phyloP scores from a whole-genome alignment of 2,113 vertebrate species.

The Eretmochelys imbricata region DNA sequence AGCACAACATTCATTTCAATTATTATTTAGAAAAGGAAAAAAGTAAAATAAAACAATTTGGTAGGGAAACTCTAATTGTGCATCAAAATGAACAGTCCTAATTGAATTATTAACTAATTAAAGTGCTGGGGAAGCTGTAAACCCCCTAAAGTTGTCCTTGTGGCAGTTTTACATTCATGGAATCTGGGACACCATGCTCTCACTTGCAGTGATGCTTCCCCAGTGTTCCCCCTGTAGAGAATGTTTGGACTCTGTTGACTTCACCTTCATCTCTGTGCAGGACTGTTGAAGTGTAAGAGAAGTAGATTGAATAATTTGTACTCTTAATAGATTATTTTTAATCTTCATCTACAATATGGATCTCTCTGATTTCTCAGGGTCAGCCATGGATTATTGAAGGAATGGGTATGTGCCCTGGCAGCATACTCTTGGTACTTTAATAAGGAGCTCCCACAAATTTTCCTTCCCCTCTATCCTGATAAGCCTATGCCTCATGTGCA shows the following conservation, averaged over 20 bases:
- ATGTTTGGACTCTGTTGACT: background rate
- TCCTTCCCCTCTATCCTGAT: accelerated
- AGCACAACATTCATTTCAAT: background rate
- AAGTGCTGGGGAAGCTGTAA: background rate
- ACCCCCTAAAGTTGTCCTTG: background rate
- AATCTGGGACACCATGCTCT: background rate
- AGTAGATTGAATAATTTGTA: background rate
- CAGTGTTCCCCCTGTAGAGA: background rate
- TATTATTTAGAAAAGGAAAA: background rate
- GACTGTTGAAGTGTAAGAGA: accelerated
- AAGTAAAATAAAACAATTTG: background rate
- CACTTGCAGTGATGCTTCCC: accelerated
- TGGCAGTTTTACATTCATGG: background rate
- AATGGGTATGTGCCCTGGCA: accelerated
- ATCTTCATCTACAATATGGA: accelerated
- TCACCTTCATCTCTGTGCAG: background rate
- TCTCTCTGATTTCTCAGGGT: accelerated
- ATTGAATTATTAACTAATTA: background rate
- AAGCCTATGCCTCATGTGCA: background rate
- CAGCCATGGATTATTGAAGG: background rate
- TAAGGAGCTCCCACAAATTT: background rate
- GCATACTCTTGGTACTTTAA: accelerated
- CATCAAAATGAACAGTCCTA: background rate
- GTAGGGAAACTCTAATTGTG: background rate
- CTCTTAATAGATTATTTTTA: background rate